Percentiles rank a stretch among this genome's conserved stretches.
Conservation (phyloP, 2,888 invertebrate genomes). For the Ferdinandea cuprea region DNA sequence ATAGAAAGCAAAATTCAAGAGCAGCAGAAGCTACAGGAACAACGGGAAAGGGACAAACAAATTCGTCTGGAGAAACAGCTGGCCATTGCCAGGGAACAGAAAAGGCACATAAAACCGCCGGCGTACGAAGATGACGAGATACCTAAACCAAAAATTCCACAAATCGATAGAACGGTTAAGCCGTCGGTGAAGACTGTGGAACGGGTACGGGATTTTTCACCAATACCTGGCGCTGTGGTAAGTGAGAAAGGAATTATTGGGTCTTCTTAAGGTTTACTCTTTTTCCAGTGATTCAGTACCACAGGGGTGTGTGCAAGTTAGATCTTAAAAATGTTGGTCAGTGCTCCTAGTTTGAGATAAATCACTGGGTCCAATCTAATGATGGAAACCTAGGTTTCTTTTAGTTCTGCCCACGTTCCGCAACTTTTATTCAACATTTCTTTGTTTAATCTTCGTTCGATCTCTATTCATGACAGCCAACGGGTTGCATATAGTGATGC, state of each 20-base stretch:
- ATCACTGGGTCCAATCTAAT: too few species aligned
- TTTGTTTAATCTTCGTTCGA: too few species aligned
- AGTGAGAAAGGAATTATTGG: slow-evolving; percentile 80
- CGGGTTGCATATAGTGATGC: too few species aligned
- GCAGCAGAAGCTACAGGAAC: slow-evolving; percentile 83
- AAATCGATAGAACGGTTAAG: slow-evolving; percentile 86
- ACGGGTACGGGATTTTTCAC: slow-evolving; percentile 85
- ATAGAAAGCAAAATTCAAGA: slow-evolving; percentile 84
- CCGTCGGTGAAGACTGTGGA: slow-evolving; percentile 80
- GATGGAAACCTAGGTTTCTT: too few species aligned
- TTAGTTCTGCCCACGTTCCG: too few species aligned
- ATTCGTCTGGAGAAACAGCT: slow-evolving; percentile 84
- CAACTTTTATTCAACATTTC: too few species aligned
- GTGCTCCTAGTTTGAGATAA: too few species aligned
- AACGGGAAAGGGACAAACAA: slow-evolving; percentile 83
- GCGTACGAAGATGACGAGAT: slow-evolving; percentile 79
- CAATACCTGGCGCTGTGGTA: slow-evolving; percentile 85
- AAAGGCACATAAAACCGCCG: slow-evolving; percentile 81
- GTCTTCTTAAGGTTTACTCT: too few species aligned
- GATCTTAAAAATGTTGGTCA: too few species aligned
- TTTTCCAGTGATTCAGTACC: too few species aligned
- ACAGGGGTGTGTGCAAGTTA: too few species aligned
- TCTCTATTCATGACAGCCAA: too few species aligned
- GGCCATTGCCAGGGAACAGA: slow-evolving; percentile 84
- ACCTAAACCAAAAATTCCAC: slow-evolving; percentile 83